Evolutionary conservation across 2,113 vertebrate genomes (phyloP).

Genomic region (Urocolius indicus): DNA sequence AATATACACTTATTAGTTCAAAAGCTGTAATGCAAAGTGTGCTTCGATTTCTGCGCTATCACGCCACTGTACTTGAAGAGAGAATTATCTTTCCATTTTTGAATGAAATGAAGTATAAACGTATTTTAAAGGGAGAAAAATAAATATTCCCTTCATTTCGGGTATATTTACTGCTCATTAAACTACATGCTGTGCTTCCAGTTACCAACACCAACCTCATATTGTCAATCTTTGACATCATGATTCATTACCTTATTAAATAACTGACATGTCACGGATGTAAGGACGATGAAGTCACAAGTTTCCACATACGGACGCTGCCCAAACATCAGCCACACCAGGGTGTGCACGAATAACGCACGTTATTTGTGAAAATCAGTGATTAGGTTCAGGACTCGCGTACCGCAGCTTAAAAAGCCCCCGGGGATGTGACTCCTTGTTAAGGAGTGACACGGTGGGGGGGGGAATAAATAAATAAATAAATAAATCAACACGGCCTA

Average conservation of each 20-base stretch:
- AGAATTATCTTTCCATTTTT: background rate
- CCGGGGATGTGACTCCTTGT: background rate
- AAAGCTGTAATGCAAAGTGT: background rate
- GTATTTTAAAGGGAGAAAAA: background rate
- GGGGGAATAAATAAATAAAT: too few relatives aligned
- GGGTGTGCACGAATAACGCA: background rate
- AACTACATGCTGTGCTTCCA: background rate
- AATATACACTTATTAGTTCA: slow-evolving; percentile 2
- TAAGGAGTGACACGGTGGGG: background rate
- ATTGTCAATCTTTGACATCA: slow-evolving; percentile 2
- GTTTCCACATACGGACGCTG: background rate
- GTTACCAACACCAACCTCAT: background rate
- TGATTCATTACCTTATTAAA: slow-evolving; percentile 40
- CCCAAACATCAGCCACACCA: background rate
- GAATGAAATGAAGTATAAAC: background rate
- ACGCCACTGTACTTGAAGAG: background rate
- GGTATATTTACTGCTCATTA: slow-evolving; percentile 9
- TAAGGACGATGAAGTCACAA: slow-evolving; percentile 20
- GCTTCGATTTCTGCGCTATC: background rate
- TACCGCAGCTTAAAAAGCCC: background rate
- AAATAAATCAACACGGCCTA: background rate
- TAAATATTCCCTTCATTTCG: background rate
- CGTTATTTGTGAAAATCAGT: background rate
- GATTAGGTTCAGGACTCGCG: background rate
- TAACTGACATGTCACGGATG: background rate